Conservation (phyloP, 2,113 vertebrate species). For the Pagrus major region DNA sequence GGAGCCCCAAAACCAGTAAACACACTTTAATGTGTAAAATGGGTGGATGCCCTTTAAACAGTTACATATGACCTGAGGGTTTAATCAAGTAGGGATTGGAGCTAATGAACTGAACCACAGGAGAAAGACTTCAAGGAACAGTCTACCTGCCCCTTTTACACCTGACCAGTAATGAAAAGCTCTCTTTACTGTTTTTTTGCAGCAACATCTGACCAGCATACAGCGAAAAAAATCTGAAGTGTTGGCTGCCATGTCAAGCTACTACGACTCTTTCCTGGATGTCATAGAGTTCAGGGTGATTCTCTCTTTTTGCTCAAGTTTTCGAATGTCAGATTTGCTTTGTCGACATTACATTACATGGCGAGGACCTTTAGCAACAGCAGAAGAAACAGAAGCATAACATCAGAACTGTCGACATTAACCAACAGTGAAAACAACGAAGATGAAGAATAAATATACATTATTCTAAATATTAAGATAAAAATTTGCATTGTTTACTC, state of each 20-base stretch:
- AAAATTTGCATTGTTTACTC: not conserved
- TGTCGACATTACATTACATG: not conserved
- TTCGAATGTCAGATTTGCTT: not conserved
- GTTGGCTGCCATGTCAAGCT: slow-evolving; percentile 80
- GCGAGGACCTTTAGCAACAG: not conserved
- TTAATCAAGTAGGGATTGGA: too few relatives aligned
- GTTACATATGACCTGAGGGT: not conserved
- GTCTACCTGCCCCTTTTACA: not conserved
- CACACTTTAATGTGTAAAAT: too few relatives aligned
- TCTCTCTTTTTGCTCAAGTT: not conserved
- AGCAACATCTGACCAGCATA: slow-evolving; percentile 90
- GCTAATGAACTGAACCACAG: not conserved
- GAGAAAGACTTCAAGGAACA: not conserved
- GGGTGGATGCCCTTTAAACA: too few relatives aligned
- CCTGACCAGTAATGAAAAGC: not conserved
- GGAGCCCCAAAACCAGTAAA: too few relatives aligned
- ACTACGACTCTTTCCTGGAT: slow-evolving; percentile 93
- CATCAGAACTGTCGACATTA: not conserved
- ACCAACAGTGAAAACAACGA: not conserved
- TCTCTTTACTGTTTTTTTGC: slow-evolving; percentile 29
- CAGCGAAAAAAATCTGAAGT: slow-evolving; percentile 91
- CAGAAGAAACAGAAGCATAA: not conserved
- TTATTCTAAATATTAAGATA: slow-evolving; percentile 7
- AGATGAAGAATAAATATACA: not conserved
- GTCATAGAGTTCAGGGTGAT: slow-evolving; percentile 95